Evolutionary conservation across 1,140 invertebrate species (phyloP).

Genomic region (Drosophila obscura): DNA sequence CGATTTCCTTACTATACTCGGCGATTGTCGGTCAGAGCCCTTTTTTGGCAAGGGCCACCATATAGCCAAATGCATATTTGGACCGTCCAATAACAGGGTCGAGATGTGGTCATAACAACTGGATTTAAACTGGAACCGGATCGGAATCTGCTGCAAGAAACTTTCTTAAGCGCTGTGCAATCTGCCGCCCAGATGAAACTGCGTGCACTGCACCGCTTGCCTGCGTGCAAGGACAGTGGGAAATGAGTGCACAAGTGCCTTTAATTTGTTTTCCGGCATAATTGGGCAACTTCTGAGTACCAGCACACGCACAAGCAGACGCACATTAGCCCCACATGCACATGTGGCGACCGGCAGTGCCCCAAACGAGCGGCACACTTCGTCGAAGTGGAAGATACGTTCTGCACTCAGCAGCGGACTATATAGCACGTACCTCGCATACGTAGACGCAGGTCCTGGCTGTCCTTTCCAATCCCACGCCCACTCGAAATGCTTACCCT

Average conservation of each 20-base stretch:
- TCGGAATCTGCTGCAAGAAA: constrained; percentile 16
- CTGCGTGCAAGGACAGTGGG: constrained; percentile 4
- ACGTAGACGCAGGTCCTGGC: too few relatives aligned
- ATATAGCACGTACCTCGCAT: constrained; percentile 4
- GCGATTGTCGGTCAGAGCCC: constrained; percentile 34
- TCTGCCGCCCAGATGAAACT: constrained; percentile 38
- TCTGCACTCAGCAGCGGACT: background rate
- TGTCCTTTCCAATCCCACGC: background rate
- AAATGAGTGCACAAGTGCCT: constrained; percentile 38
- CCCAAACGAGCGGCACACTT: background rate
- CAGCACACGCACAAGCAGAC: too few relatives aligned
- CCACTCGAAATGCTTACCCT: constrained; percentile 34
- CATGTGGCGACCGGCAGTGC: constrained; percentile 1
- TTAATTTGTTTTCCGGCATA: constrained; percentile 55
- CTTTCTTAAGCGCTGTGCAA: constrained; percentile 33
- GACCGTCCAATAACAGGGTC: background rate
- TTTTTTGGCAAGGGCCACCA: too few relatives aligned
- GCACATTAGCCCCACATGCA: constrained; percentile 44
- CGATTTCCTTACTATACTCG: constrained; percentile 38
- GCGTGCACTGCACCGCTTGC: constrained; percentile 24
- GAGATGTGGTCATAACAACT: constrained; percentile 3
- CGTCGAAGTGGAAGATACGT: background rate
- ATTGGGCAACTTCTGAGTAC: constrained; percentile 31
- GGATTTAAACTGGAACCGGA: constrained; percentile 2
- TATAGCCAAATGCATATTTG: too few relatives aligned